Conservation (phyloP, 2,113 vertebrate species). For the Merops nubicus region DNA sequence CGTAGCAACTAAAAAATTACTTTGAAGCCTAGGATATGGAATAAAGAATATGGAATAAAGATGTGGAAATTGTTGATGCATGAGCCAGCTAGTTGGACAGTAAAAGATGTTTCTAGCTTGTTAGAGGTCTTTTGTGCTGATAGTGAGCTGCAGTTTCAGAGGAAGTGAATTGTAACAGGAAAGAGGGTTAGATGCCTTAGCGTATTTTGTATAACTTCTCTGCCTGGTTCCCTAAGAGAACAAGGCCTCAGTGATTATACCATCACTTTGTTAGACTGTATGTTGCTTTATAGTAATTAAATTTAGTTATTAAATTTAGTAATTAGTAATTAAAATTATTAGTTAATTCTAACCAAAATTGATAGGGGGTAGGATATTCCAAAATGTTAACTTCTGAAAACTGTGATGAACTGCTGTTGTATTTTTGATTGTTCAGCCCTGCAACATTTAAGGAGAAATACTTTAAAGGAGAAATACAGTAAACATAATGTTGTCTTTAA, state of each 20-base stretch:
- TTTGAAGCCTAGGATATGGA: background rate
- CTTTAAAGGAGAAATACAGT: background rate
- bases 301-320: no score
- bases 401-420: fast-evolving
- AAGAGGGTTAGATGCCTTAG: fast-evolving
- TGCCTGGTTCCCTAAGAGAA: background rate
- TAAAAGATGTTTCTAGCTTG: background rate
- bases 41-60: background rate
- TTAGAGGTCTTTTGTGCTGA: background rate
- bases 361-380: background rate
- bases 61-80: background rate
- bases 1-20: background rate
- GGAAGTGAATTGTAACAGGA: background rate
- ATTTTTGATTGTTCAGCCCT: background rate
- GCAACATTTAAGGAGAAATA: background rate
- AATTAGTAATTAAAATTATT: no score
- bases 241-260: background rate
- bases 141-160: background rate
- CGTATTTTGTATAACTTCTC: background rate
- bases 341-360: background rate
- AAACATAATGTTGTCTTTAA: background rate
- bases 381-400: background rate
- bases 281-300: no score
- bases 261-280: background rate
- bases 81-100: background rate